Evolutionary conservation across 1,140 invertebrate species (phyloP).

Genomic region (Archivesica marissinica): DNA sequence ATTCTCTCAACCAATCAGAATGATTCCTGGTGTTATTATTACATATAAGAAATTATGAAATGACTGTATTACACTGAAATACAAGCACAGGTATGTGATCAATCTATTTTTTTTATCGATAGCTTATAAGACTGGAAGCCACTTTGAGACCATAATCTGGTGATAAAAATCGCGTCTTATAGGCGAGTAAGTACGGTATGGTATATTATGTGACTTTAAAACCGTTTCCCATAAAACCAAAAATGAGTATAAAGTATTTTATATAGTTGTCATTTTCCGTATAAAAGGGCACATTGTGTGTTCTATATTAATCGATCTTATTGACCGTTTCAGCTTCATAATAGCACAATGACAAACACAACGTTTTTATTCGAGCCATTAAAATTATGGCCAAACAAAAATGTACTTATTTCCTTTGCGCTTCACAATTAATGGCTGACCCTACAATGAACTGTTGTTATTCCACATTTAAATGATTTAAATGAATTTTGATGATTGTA

Average conservation of each 20-base stretch:
- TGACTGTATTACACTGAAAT: no score
- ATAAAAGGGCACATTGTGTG: constrained; percentile 6
- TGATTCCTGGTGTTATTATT: no score
- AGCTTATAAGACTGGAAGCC: no score
- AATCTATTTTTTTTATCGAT: no score
- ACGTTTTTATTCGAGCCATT: background rate
- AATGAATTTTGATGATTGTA: background rate
- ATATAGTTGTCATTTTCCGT: background rate
- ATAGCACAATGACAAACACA: background rate
- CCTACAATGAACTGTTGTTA: background rate
- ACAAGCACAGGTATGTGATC: no score
- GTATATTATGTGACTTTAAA: no score
- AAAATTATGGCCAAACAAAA: constrained; percentile 1
- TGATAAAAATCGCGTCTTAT: no score
- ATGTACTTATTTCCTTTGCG: background rate
- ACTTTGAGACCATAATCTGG: no score
- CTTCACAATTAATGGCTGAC: background rate
- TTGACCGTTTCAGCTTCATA: background rate
- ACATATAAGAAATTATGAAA: no score
- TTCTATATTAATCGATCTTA: background rate
- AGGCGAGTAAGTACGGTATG: no score
- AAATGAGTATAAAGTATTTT: background rate
- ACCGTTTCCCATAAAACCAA: background rate
- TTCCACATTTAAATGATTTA: background rate
- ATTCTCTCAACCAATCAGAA: no score